Evolutionary conservation across 2,113 vertebrate species (phyloP).

Genomic region (Hypanus sabinus): DNA sequence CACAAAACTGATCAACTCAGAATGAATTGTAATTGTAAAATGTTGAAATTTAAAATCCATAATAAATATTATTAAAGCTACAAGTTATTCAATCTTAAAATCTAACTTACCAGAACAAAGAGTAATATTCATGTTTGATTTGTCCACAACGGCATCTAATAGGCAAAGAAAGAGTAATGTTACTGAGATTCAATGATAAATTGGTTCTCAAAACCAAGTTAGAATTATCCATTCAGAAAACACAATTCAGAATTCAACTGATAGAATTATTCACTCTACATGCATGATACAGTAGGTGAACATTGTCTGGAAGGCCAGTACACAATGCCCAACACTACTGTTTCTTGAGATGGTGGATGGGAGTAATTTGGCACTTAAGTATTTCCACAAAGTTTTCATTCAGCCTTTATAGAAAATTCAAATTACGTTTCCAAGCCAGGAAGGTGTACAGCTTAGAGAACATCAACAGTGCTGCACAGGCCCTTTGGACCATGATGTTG

Average conservation of each 20-base stretch:
- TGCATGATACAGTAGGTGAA: not conserved
- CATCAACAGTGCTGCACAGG: no score
- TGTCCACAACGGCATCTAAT: conserved; percentile 71
- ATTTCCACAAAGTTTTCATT: no score
- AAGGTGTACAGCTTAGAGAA: no score
- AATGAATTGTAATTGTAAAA: not conserved
- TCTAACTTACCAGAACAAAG: conserved; percentile 80
- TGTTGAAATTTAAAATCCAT: not conserved
- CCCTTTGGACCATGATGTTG: no score
- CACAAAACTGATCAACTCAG: not conserved
- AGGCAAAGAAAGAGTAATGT: conserved; percentile 40
- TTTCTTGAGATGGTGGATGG: not conserved
- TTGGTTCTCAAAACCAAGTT: not conserved
- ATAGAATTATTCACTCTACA: not conserved
- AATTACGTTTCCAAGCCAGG: no score
- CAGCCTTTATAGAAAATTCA: no score
- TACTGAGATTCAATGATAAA: not conserved
- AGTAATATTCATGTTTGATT: conserved; percentile 71
- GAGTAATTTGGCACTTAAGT: no score
- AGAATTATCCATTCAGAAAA: not conserved
- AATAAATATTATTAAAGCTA: not conserved
- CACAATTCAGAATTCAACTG: no score
- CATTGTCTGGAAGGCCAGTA: no score
- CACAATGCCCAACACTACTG: not conserved
- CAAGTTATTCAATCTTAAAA: not conserved